Conservation (phyloP, 2,797 vertebrate genomes). For the Sebastes glaucus region DNA sequence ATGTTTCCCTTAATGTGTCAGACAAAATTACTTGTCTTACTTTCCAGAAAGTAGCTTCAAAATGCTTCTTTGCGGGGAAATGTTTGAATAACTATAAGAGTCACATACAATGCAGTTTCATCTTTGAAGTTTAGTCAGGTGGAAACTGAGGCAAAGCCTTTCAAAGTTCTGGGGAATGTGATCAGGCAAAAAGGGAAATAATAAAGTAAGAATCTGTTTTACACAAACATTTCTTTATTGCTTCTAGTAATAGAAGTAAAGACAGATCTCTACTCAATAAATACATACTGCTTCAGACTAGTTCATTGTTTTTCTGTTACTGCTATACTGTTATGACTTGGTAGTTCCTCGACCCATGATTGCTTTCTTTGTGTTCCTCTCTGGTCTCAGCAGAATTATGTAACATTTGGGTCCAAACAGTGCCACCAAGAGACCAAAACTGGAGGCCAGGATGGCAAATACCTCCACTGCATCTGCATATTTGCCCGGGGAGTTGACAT, state of each 20-base stretch:
- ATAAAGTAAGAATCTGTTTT: neutral
- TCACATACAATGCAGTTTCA: neutral
- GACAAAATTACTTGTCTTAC: neutral
- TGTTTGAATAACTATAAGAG: neutral
- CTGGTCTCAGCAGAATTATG: constrained; percentile 63
- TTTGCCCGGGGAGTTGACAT: neutral
- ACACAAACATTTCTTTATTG: neutral
- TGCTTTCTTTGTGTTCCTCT: constrained; percentile 74
- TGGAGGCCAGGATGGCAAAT: constrained; percentile 50
- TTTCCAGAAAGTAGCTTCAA: neutral
- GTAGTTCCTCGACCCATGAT: constrained; percentile 50
- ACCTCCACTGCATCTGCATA: neutral
- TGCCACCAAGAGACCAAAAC: constrained; percentile 71
- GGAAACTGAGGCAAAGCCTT: neutral
- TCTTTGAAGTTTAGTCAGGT: neutral
- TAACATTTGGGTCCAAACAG: constrained; percentile 78
- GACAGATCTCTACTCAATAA: neutral
- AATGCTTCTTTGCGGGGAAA: neutral
- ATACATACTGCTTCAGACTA: neutral
- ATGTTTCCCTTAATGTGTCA: neutral
- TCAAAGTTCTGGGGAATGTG: neutral
- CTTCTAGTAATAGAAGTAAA: neutral
- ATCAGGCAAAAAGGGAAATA: neutral
- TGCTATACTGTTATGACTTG: neutral
- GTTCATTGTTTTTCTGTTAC: neutral